phyloP scores from a whole-genome alignment of 2,888 invertebrate genomes.

The Andrena dorsata region DNA sequence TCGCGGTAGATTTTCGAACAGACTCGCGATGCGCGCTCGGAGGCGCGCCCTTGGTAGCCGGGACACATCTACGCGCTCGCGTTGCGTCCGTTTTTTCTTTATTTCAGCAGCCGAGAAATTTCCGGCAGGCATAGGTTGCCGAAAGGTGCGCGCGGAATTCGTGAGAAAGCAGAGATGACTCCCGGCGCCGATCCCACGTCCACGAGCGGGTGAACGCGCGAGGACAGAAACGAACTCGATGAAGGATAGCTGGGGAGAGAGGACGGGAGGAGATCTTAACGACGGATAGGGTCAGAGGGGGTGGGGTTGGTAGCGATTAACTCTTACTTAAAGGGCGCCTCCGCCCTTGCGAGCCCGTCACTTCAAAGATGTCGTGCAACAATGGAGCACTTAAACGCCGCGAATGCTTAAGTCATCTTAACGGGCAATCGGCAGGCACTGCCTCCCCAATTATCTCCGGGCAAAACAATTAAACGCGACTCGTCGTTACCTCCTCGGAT shows the following conservation, averaged over 20 bases:
- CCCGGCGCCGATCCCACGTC: constrained; percentile 53
- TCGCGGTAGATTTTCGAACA: neutral
- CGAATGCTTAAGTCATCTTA: constrained; percentile 80
- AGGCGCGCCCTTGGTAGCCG: neutral
- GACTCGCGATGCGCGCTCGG: neutral
- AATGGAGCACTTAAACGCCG: constrained; percentile 81
- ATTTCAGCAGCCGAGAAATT: constrained; percentile 18
- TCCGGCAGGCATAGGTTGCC: neutral
- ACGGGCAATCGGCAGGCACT: constrained; percentile 74
- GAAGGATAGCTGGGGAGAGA: constrained; percentile 18
- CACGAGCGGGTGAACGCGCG: constrained; percentile 33
- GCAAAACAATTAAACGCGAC: constrained; percentile 79
- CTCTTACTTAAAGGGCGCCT: constrained; percentile 76
- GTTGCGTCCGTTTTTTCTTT: neutral
- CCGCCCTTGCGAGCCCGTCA: constrained; percentile 68
- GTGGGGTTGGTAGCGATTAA: constrained; percentile 73
- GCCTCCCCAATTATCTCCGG: constrained; percentile 77
- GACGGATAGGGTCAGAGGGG: constrained; percentile 34
- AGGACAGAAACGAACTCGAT: constrained; percentile 22
- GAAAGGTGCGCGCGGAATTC: constrained; percentile 40
- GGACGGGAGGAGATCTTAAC: constrained; percentile 8
- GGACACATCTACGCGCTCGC: neutral
- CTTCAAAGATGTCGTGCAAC: constrained; percentile 75
- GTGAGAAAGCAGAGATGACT: constrained; percentile 49
- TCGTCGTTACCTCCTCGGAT: constrained; percentile 64